These are phyloP conservation scores for Pollenia griseotomentosa DNA, from an alignment of 2,888 invertebrate genomes.

Conservation along the genomic window DNA sequence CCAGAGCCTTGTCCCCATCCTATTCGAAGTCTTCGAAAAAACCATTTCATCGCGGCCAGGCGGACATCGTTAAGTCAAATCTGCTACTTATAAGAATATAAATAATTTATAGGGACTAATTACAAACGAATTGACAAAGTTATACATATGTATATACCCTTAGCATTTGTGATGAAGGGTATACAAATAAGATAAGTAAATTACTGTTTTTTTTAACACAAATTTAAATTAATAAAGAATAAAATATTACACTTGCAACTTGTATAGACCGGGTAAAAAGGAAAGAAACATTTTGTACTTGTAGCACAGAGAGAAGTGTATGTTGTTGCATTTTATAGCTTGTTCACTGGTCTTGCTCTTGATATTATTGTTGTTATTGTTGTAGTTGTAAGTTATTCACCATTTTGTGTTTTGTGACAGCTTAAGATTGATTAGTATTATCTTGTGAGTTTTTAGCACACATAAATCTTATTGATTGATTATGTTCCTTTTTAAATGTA, in stretches of 20 bases:
- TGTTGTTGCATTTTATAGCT: background rate
- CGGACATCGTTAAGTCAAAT: no score
- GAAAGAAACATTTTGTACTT: conserved; percentile 32
- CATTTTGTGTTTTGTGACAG: conserved; percentile 75
- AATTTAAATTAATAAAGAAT: conserved; percentile 53
- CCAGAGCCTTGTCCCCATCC: no score
- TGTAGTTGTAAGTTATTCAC: conserved; percentile 57
- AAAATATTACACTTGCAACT: conserved; percentile 56
- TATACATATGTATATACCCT: no score
- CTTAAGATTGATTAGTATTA: conserved; percentile 83
- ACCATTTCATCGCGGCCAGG: no score
- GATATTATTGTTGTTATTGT: conserved; percentile 43
- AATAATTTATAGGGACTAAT: no score
- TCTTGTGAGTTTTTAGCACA: conserved; percentile 79
- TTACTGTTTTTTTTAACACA: conserved; percentile 12
- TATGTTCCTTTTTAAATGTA: conserved; percentile 76
- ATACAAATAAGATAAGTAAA: background rate
- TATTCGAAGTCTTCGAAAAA: no score
- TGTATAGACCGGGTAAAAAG: conserved; percentile 5
- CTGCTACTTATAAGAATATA: no score
- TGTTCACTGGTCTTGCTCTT: conserved; percentile 29
- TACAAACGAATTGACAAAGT: background rate
- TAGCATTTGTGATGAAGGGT: no score
- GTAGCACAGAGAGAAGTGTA: conserved; percentile 16
- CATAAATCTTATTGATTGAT: conserved; percentile 84